These are phyloP conservation scores for Anneissia japonica DNA, from an alignment of 35 echinoderm and acorn worm species.

Conservation along the genomic window DNA sequence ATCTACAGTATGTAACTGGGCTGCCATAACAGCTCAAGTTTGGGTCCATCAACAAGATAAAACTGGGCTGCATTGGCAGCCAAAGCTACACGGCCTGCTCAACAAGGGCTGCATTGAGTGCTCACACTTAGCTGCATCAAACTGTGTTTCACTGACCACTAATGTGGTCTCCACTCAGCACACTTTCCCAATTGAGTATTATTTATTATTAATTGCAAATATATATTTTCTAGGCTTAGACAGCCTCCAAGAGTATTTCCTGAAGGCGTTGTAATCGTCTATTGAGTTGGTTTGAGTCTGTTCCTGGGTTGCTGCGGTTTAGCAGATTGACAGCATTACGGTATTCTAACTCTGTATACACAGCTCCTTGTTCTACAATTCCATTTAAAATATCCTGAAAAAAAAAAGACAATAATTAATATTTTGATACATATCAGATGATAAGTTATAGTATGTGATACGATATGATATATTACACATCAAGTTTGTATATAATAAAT, in stretches of 20 bases:
- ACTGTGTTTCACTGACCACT: no score
- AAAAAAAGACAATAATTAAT: not conserved
- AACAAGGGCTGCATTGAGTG: no score
- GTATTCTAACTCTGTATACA: constrained; percentile 91
- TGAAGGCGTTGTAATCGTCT: constrained; percentile 69
- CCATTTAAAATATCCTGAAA: constrained; percentile 90
- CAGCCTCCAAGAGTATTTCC: constrained; percentile 94
- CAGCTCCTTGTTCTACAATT: constrained; percentile 89
- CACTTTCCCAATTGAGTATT: no score
- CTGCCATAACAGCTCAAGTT: no score
- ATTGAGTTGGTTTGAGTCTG: constrained; percentile 49
- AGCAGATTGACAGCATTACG: constrained; percentile 67
- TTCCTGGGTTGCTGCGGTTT: constrained; percentile 70
- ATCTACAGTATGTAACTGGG: no score
- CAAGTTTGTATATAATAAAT: not conserved
- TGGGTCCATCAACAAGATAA: no score
- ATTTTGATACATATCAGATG: not conserved
- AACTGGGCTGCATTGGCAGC: no score
- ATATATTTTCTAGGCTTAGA: no score
- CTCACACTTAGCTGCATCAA: no score
- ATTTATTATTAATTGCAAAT: no score
- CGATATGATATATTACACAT: not conserved
- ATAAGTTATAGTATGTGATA: not conserved
- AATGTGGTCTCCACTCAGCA: no score
- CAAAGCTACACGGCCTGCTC: no score